Evolutionary conservation across 2,888 invertebrate genomes (phyloP), one percentile per base, ranked within the genome.

Genomic region (Cremastinae sp.): DNA sequence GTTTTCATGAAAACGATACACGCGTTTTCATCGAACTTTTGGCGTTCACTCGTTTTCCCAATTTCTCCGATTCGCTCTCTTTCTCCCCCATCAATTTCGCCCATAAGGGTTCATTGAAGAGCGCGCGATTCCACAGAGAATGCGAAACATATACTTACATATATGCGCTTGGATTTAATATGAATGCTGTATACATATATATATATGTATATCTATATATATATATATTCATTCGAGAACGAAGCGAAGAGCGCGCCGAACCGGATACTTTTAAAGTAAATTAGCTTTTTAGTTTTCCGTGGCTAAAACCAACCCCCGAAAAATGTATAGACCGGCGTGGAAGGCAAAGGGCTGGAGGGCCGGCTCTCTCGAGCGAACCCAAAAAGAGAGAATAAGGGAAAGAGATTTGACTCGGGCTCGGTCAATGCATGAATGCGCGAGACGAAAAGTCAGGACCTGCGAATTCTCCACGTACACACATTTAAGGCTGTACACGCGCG

Each of bases 231-330:
- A 43, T 69, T 43, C 51, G 55, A 28, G 51, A 20, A 55, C 78
- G 64, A 49, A 75, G 71, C 58, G n/a, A 70, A 58, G 45, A 59
- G 66, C 78, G 70, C 75, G 75, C 78, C 74, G 78, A 79, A 75
- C 71, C 84, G 80, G 84, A 88, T 88, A 89, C 89, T 89, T 89
- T 89, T 88, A 88, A 89, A 89, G 88, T 89, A 89, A 89, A 89
- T 89, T 89, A 89, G 88, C 89, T 89, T 89, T 89, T 89, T 88
- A 89, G 89, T 89, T 89, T 88, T 86, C 84, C 84, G 83, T 83
- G 85, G 85, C 85, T 84, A 86, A 88, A 89, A 88, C 84, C 83
- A 79, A 77, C 59, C 69, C 45, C 69, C 51, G 66, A 49, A 59
- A 72, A 61, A 68, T 68, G 53, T 41, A 28, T 65, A 28, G 14